Base-by-base conservation (phyloP, 2,113 vertebrate genomes). In the Pelusios castaneus region DNA sequence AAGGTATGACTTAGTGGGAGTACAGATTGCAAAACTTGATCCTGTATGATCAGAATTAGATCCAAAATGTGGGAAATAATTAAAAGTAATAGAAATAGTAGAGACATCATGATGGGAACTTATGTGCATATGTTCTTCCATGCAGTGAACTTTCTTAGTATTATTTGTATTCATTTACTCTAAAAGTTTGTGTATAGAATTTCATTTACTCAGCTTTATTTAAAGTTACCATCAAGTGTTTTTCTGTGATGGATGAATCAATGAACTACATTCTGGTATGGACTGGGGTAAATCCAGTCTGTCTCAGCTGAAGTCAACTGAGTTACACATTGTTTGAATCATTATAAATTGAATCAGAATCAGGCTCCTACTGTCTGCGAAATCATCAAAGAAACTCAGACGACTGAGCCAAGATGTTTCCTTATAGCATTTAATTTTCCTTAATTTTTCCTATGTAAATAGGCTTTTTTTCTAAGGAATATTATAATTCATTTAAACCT, bases 1-100 rank as follows among this genome's bases (percentile, higher is more conserved):
- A 9, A 38, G 34, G 63, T 67, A 16, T 17, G 16, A 38, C 63
- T 0, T 0, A 0, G 7, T 76, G 0, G 52, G 7, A 84, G 3
- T 2, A 13, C 63, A 82, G 88, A 0, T 56, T 90, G 14, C 25
- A 34, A 6, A 34, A 19, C 73, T 56, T 58, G 12, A 4, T 67
- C 6, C 8, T 79, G 51, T 29, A 47, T 43, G 78, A 75, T 80
- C 63, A 70, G 45, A 4, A 87, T 52, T 17, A 34, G 49, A 38
- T 92, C 82, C 9, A 76, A 89, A 94, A 79, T 22, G 1, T 1
- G 58, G 4, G 0, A 29, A 12, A 60, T 3, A 85, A 96, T 70
- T 38, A 22, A 70, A 70, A 70, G 8, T 38, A 70, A 70, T 70
- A 8, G 34, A 70, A 70, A 21, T 70, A 70, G 9, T 22, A 38